Conservation (phyloP, 2,888 invertebrate genomes). For the Halictus quadricinctus region DNA sequence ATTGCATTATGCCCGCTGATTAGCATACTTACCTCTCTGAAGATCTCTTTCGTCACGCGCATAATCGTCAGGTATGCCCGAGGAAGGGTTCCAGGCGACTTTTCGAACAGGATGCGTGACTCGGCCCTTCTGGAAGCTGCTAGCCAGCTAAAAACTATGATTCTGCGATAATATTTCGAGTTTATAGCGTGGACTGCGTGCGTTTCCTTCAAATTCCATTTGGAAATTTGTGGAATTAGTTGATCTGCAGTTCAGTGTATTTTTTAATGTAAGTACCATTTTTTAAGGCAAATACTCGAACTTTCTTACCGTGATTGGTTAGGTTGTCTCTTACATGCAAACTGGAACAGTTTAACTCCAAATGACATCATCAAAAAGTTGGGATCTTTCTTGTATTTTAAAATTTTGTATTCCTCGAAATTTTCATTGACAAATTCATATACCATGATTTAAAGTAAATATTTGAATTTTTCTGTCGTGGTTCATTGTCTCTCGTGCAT, state of each 20-base stretch:
- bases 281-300: not conserved
- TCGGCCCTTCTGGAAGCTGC: conserved; percentile 5
- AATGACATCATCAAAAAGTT: not conserved
- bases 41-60: conserved; percentile 81
- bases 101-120: conserved; percentile 26
- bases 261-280: not conserved
- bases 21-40: conserved; percentile 77
- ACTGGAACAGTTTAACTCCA: not conserved
- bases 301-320: not conserved
- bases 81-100: conserved; percentile 32
- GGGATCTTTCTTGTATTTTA: not conserved
- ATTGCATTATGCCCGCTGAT: conserved; percentile 75
- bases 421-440: not conserved
- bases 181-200: not conserved
- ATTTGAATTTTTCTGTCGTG: too few species aligned
- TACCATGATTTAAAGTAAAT: not conserved
- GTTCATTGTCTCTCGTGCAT: not conserved
- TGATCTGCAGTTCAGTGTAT: not conserved
- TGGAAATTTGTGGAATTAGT: not conserved
- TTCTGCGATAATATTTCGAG: not conserved
- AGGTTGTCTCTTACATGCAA: not conserved
- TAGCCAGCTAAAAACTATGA: not conserved
- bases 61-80: conserved; percentile 69
- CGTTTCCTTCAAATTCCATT: not conserved
- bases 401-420: not conserved